Evolutionary conservation across 2,113 vertebrate species (phyloP).

Genomic region (Oxyura jamaicensis): DNA sequence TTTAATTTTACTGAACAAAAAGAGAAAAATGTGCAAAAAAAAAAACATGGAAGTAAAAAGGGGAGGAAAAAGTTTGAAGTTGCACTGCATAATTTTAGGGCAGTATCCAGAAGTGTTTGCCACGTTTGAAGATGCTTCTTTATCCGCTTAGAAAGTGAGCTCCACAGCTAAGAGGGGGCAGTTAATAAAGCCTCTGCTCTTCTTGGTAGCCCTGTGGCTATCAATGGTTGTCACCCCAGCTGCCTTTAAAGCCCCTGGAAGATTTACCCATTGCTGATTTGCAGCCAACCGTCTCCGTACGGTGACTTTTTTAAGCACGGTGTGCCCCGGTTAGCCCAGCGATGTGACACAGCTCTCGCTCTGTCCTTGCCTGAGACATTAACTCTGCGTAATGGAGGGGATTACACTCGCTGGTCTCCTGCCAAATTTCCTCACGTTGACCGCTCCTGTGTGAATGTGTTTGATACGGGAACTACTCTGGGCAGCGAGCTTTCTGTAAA

Average conservation of each 20-base stretch:
- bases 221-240: neutral
- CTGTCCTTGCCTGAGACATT: neutral
- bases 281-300: neutral
- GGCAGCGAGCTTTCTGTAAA: neutral
- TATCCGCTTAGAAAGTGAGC: neutral
- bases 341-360: neutral
- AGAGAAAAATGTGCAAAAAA: neutral
- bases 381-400: neutral
- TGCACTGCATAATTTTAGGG: neutral
- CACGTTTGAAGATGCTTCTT: neutral
- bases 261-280: neutral
- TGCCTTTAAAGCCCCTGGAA: neutral
- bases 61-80: neutral
- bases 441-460: fast-evolving
- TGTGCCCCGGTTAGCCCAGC: neutral
- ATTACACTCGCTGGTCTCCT: neutral
- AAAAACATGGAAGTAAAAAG: neutral
- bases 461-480: neutral
- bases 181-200: neutral
- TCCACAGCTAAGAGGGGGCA: neutral
- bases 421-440: neutral
- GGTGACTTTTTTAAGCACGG: neutral
- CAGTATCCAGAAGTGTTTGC: neutral
- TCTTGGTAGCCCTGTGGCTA: neutral
- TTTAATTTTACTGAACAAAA: neutral